phyloP scores from a whole-genome alignment of 2,113 vertebrate genomes.

The Oncorhynchus keta region DNA sequence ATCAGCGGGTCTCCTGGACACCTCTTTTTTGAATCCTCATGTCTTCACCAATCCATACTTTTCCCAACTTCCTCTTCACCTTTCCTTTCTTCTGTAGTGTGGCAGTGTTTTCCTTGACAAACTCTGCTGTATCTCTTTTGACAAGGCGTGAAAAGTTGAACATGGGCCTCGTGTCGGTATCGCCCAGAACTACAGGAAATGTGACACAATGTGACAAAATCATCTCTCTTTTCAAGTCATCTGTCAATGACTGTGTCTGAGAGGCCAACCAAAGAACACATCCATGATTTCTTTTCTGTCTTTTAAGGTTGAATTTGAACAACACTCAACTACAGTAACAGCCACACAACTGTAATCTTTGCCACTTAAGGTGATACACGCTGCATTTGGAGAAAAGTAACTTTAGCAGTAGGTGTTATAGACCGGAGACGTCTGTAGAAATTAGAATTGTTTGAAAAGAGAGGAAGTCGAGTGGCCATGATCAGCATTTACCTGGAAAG shows the following conservation, averaged over 20 bases:
- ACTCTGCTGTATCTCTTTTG: neutral
- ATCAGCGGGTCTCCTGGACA: too few species aligned
- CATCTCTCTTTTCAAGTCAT: neutral
- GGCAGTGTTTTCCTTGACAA: neutral
- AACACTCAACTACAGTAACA: conserved; percentile 34
- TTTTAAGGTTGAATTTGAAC: conserved; percentile 49
- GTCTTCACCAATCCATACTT: neutral
- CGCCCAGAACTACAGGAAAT: neutral
- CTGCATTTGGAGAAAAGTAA: conserved; percentile 41
- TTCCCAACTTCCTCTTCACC: neutral
- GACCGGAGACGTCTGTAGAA: conserved; percentile 52
- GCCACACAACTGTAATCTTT: neutral
- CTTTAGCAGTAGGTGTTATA: conserved; percentile 43
- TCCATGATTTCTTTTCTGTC: conserved; percentile 14
- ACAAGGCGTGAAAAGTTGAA: neutral
- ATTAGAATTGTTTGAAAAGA: conserved; percentile 51
- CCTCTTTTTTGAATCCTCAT: neutral
- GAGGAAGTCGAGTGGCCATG: conserved; percentile 53
- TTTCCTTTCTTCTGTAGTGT: neutral
- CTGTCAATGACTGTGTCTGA: neutral
- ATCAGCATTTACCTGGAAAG: conserved; percentile 65
- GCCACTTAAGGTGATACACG: too few species aligned
- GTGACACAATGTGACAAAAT: neutral
- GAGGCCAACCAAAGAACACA: conserved; percentile 19
- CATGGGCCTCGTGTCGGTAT: neutral